Base-by-base conservation (phyloP, 2,113 vertebrate genomes). In the Callionymus lyra region DNA sequence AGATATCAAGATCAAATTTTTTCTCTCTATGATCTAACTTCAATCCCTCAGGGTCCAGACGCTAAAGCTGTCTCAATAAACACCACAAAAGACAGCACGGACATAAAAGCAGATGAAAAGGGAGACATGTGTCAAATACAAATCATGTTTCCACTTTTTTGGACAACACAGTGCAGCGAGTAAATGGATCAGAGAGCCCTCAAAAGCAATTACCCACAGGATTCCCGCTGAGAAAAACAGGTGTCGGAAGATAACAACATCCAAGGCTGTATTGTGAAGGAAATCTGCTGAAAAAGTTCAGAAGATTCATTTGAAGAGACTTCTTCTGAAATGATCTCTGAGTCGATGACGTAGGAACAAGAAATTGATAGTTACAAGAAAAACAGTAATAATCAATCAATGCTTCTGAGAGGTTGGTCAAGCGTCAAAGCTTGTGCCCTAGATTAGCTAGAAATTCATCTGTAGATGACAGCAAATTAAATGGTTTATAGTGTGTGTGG, bases 61-160 rank as follows among this genome's bases (percentile, higher is more conserved):
- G 47, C 42, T 58, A 47, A 63, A 41, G 53, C 53, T 60, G 56
- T 10, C 59, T 59, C 64, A 76, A 72, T 62, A 74, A 66, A 72
- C 68, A 74, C 54, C 35, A 59, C 14, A 6, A 68, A 63, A 61
- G 50, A 53, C 46, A 47, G 37, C 10, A 38, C 38, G 6, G 41
- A 61, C 57, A 68, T 56, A 18, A 70, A 64, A 73, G 56, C 12
- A 61, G 65, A 70, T 65, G 63, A 74, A 72, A 76, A 56, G 56
- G 58, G 21, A 52, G 65, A 74, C 68, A 74, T 50, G 61, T 65
- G 72, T 80, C 79, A 76, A 76, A 74, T 71, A 69, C 47, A 65
- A 74, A 68, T 65, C 53, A 50, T 60, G 58, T 72, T 60, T 65
- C 54, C 41, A n/a, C 16, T 46, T 63, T 68, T 56, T 50, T 47